Base-by-base conservation (phyloP, 2,113 vertebrate species). In the Thryonomys swinderianus region DNA sequence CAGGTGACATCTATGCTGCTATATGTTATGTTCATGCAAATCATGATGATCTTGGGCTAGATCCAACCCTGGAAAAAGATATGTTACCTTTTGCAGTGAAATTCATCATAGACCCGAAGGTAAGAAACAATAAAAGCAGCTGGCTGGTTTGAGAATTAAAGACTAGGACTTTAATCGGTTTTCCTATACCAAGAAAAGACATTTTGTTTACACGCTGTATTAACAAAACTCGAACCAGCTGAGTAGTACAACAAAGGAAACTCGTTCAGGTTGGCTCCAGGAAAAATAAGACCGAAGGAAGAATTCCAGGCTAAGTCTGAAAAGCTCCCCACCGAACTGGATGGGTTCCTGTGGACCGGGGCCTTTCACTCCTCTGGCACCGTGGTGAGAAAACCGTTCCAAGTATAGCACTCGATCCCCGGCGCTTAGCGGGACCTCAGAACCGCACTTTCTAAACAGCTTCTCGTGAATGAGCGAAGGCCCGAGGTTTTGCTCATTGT, bases 281-380 rank as follows among this genome's bases (percentile, higher is more conserved):
- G 80, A 51, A 92, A 95, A 97, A 92, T 30, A 97, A 93, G 45
- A 73, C 76, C 34, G 40, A 93, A 32, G 57, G 53, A 86, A 96
- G 55, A 64, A 48, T 93, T 97, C 95, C 64, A 73, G 82, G 74
- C 92, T 96, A 84, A 81, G 40, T 76, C 92, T 95, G 92, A 82
- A 96, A 95, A 86, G 76, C 95, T 94, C 93, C 91, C 83, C 92
- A 95, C 74, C 8, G 61, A 93, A 18, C 45, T 96, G 96, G 92
- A 93, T 42, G 7, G 37, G 13, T 90, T 97, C 81, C 87, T 91
- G 53, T 94, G 84, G 78, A 21, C 79, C 7, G 0, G 3, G 55
- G 45, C 92, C 85, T 57, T 82, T 93, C 96, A 94, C 87, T 85
- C 64, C 51, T 95, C 93, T 95, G 95, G 90, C 85, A 81, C 67